These are phyloP conservation scores for Aldabrachelys gigantea DNA, from an alignment of 2,113 vertebrate genomes.

Conservation along the genomic window DNA sequence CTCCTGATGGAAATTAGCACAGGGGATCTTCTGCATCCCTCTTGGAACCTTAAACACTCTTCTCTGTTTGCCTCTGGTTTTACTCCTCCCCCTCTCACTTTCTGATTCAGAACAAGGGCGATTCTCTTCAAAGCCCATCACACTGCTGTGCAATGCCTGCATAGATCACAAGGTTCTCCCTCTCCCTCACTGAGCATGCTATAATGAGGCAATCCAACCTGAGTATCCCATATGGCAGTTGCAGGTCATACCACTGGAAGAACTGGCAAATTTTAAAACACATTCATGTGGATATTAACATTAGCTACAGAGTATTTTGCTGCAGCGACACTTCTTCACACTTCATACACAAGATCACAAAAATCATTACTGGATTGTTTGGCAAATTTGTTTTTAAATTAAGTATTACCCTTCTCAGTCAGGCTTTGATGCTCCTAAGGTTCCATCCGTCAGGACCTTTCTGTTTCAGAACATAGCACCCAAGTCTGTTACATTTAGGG, in stretches of 20 bases:
- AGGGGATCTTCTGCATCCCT: neutral
- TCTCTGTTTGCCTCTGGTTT: neutral
- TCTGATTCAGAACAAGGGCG: neutral
- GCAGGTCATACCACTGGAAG: neutral
- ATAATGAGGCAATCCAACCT: neutral
- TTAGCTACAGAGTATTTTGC: neutral
- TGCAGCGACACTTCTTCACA: neutral
- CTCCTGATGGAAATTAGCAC: neutral
- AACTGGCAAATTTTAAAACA: neutral
- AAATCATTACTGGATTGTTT: neutral
- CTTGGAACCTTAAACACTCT: neutral
- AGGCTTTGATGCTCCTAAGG: neutral
- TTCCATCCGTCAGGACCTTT: neutral
- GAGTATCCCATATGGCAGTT: neutral
- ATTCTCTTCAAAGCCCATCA: neutral
- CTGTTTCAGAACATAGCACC: neutral
- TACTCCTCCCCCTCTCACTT: rapidly evolving
- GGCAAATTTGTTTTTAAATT: neutral
- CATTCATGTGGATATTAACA: neutral
- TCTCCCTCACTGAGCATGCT: neutral
- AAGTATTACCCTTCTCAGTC: neutral
- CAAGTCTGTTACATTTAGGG: neutral
- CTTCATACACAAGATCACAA: neutral
- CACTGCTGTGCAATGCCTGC: neutral
- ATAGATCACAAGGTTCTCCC: neutral